Evolutionary conservation across 2,888 invertebrate genomes (phyloP), one percentile per base, ranked within the genome.

Genomic region (Drosophila pseudotalamancana): DNA sequence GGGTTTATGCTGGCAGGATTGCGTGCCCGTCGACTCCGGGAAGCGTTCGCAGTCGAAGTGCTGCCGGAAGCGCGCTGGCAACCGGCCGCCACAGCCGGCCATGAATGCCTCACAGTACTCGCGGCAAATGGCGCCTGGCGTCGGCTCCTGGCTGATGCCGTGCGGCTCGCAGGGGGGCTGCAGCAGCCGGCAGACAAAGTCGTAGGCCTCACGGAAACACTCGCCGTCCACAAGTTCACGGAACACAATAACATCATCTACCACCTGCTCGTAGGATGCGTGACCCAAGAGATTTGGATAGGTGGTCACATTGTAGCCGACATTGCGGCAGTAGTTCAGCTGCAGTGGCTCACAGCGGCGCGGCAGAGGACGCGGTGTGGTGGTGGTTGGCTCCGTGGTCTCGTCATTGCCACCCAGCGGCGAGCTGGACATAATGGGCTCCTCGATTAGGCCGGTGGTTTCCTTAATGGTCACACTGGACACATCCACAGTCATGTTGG

Each of bases 151-250:
- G 4, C 53, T 50, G 0, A 96, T 95, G 12, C 95, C 92, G 60
- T 95, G 92, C 59, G 95, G 91, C 21, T 93, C 92, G 89, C 97
- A 97, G 0, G 95, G 94, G 0, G 97, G 97, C 89, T 97, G 97
- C 40, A 97, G 92, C 65, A 97, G 93, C 86, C 96, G 95, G 87
- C 98, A 98, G 5, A 98, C 94, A 88, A 97, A 97, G 87, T 98
- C 97, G 91, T 96, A 96, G 1, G 97, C 97, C 77, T 96, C 93
- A 69, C 95, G 93, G 83, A 96, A 97, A 90, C 98, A 98, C 91
- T 97, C 97, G 0, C 96, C 96, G 89, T 97, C 97, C 6, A 97
- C 95, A n/a, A 97, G 92, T 89, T 96, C 97, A 63, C 96, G 94
- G 89, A 96, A 97, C 0, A 95, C 93, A 42, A 97, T 96, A 16